phyloP scores from a whole-genome alignment of 2,888 invertebrate genomes.

The Coecobrya sp. region DNA sequence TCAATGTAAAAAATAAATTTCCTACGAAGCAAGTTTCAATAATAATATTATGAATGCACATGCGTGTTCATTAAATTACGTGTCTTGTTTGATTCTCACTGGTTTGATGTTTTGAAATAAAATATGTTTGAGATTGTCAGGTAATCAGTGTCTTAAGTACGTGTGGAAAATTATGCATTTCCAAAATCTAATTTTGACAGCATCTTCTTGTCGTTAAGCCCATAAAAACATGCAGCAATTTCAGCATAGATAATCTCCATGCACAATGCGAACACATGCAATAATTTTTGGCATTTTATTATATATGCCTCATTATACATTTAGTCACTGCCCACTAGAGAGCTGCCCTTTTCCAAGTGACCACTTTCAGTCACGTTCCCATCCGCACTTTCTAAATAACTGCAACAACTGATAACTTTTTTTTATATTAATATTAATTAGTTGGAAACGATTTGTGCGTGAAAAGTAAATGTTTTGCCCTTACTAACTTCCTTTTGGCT shows the following conservation, averaged over 20 bases:
- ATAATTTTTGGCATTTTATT: not conserved
- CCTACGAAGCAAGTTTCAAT: conserved; percentile 5
- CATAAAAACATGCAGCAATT: too few relatives aligned
- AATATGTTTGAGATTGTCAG: not conserved
- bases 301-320: not conserved
- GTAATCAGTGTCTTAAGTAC: conserved; percentile 18
- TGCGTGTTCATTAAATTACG: conserved; percentile 18
- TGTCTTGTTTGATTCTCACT: not conserved
- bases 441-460: too few relatives aligned
- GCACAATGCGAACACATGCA: not conserved
- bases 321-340: too few relatives aligned
- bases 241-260: too few relatives aligned
- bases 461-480: too few relatives aligned
- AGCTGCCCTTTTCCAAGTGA: too few relatives aligned
- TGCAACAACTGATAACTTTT: too few relatives aligned
- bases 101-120: not conserved
- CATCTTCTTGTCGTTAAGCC: not conserved
- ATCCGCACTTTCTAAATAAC: too few relatives aligned
- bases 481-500: too few relatives aligned
- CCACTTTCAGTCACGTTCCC: too few relatives aligned
- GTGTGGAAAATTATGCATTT: conserved; percentile 38
- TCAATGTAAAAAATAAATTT: not conserved
- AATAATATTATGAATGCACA: conserved; percentile 33
- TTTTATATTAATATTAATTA: too few relatives aligned
- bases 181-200: not conserved